Evolutionary conservation across 2,797 vertebrate species (phyloP), one percentile per base, ranked within the genome.

Genomic region (Mionectes olivaceus): DNA sequence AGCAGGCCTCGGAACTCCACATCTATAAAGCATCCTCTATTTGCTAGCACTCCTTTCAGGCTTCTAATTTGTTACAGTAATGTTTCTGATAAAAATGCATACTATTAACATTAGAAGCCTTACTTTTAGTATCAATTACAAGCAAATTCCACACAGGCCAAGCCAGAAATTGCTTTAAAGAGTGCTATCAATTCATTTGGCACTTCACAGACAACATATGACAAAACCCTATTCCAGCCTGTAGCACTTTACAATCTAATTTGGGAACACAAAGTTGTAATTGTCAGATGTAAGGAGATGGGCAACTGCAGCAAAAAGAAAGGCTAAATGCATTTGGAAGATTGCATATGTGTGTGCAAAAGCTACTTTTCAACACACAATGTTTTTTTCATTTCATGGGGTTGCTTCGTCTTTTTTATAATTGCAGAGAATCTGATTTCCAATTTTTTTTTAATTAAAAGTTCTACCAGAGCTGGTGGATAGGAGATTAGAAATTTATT

Each of bases 271-370:
- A 69, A 73, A 49, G 7, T 68, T 81, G 2, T 11, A 80, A 59
- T 5, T 44, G 46, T 37, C 53, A 87, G 33, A 68, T 53, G 14
- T 57, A 63, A 81, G 41, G 13, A 75, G 37, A 89, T 1, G 2
- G 50, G 44, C 18, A 92, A 39, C 21, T 50, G 47, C 55, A 94
- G 49, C 32, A 69, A 90, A 80, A 4, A 8, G 19, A 57, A 77
- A 75, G 9, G 32, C 24, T 57, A 49, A 86, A 71, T 14, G 10
- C 7, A 67, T 52, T 47, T 69, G 33, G 18, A 70, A 83, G n/a
- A 71, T 9, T 0, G 0, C 25, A 30, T 17, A 32, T 13, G 21
- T 0, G 21, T 0, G 24, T 61, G 22, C 46, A 77, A 13, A 41
- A 74, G 9, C 25, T 59, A 85, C 7, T 89, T 85, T 80, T 70